Conservation (phyloP, 2,797 vertebrate species). For the Rhinoraja longicauda region DNA sequence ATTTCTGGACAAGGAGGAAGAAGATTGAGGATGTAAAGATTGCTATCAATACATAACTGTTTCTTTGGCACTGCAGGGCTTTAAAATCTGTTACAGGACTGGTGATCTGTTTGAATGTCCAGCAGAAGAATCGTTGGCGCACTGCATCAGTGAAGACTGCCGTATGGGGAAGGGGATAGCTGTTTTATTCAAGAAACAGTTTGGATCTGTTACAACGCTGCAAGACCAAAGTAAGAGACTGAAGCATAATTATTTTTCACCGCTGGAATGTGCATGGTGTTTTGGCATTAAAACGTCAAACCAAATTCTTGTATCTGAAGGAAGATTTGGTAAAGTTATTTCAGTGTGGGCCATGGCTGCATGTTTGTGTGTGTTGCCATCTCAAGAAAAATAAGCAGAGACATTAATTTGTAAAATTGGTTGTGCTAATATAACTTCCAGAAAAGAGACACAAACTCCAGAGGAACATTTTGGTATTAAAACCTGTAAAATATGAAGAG, state of each 20-base stretch:
- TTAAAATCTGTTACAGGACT: constrained; percentile 58
- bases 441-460: no score
- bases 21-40: no score
- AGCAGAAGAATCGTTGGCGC: constrained; percentile 72
- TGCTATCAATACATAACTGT: background rate
- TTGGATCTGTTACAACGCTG: constrained; percentile 68
- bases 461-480: no score
- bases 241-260: background rate
- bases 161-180: constrained; percentile 90
- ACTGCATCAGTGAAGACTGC: constrained; percentile 91
- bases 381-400: background rate
- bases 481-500: no score
- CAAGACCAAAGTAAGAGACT: constrained; percentile 76
- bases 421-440: background rate
- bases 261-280: no score
- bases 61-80: constrained; percentile 14
- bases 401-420: background rate
- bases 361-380: background rate
- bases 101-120: constrained; percentile 80
- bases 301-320: background rate
- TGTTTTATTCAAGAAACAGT: constrained; percentile 70
- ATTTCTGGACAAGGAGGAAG: no score
- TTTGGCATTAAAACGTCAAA: background rate
- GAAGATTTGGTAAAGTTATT: background rate
- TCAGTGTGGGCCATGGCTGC: background rate